Evolutionary conservation across 2,888 invertebrate species (phyloP), one percentile per base, ranked within the genome.

Genomic region (Campoletis raptor): DNA sequence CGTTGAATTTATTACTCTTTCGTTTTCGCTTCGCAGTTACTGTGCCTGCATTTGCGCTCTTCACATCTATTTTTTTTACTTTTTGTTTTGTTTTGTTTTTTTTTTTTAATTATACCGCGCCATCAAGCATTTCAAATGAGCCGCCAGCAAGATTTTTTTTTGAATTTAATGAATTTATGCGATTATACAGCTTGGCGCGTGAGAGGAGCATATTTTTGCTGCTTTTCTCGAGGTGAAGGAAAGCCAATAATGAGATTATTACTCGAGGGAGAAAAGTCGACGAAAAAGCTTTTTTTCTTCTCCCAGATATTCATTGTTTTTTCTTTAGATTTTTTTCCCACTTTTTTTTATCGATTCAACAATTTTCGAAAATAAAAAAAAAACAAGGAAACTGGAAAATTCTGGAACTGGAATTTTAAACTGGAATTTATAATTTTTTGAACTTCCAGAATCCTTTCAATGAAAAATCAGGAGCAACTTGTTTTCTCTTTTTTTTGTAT

Each of bases 111-210:
- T 15, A 61, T 61, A 61, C 61, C 61, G 61, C 61, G 30, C 74
- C 79, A 86, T 79, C 57, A 86, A 86, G 86, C 86, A 81, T 86
- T 84, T 82, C 74, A 84, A 74, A 84, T 66, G 84, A 86, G 86
- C 74, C 79, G 81, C 81, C 70, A 52, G 61, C 21, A 37, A 61
- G 15, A 24, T 57, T 74, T 52, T 21, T 52, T 80, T 72, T 24
- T 80, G 61, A 64, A 15, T 30, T 61, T 7, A 6, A 61, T 61
- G 61, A 61, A 61, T 84, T 74, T 77, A 79, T 77, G 48, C 72
- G 61, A 81, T 67, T 66, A 85, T 78, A 81, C 81, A 81, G 61
- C 73, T 36, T 81, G 77, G 64, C 81, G 85, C 70, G 70, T 30
- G 61, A 61, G 61, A 61, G 67, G 54, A 69, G 42, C n/a, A 12